Percentiles rank a stretch among this genome's conserved stretches.
These are phyloP conservation scores for Tetranychus urticae DNA, from an alignment of 1,140 invertebrate species.

Conservation along the genomic window DNA sequence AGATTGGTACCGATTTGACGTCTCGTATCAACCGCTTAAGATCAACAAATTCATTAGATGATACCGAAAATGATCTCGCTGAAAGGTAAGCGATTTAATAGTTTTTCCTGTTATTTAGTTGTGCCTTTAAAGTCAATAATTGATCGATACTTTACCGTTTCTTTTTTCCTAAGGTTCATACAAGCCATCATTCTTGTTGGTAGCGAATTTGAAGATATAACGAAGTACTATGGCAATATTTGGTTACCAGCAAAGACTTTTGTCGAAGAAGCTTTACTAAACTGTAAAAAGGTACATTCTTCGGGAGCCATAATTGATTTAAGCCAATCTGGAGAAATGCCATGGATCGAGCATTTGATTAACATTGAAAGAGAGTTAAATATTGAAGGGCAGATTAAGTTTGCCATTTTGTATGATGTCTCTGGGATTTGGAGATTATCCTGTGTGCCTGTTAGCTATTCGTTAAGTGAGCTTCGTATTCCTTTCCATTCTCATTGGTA, in stretches of 20 bases:
- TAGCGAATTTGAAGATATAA: conserved; percentile 47
- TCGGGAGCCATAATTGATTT: conserved; percentile 58
- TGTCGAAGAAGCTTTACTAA: conserved; percentile 42
- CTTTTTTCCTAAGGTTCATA: conserved; percentile 17
- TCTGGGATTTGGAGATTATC: conserved; percentile 49
- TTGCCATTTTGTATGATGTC: conserved; percentile 40
- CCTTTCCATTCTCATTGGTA: conserved; percentile 50
- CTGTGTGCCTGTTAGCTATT: conserved; percentile 39
- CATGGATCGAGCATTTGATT: conserved; percentile 74
- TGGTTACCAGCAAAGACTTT: conserved; percentile 60
- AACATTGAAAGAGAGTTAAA: conserved; percentile 47
- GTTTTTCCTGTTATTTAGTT: too few species aligned
- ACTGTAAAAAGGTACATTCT: conserved; percentile 30
- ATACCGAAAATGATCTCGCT: conserved; percentile 13
- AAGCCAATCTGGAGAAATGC: conserved; percentile 24
- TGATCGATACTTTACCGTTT: background rate
- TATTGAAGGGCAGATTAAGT: conserved; percentile 38
- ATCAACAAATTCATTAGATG: conserved; percentile 55
- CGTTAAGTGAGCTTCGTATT: conserved; percentile 49
- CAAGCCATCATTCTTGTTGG: conserved; percentile 53
- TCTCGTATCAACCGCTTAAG: conserved; percentile 51
- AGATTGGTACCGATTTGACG: conserved; percentile 50
- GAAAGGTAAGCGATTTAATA: background rate
- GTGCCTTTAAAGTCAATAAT: too few species aligned
- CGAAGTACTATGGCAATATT: conserved; percentile 37